Evolutionary conservation across 2,797 vertebrate species (phyloP), one percentile per base, ranked within the genome.

Genomic region (Arrhamphus sclerolepis): DNA sequence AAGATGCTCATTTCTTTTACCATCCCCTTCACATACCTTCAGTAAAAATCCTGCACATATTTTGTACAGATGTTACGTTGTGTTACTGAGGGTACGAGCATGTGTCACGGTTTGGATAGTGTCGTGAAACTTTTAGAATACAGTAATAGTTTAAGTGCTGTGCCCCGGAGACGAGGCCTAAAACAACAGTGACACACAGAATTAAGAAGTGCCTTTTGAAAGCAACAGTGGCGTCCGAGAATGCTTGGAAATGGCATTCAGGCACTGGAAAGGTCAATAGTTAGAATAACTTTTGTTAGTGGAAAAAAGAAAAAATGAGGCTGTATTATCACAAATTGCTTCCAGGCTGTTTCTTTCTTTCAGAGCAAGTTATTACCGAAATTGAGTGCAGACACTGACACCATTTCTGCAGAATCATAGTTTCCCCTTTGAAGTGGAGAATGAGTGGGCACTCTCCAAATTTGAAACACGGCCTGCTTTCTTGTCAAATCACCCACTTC

Each of bases 231-330:
- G 87, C 89, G 88, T 87, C 85, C 78, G 81, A 57, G 80, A 81
- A 89, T 71, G 73, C 83, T 81, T 89, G 75, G 81, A 89, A 92
- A 92, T 82, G 87, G 89, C 91, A 91, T 87, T 93, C 89, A 93
- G 90, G 77, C 84, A 70, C 78, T 66, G 74, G 66, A 90, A 89
- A 92, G 92, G 92, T 94, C 92, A 93, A 91, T 91, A 92, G 92
- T 93, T 93, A 93, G 86, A 93, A 94, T 90, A 93, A 93, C 91
- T 92, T 89, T 90, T 52, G 89, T 87, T 73, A 68, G 82, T 85
- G 85, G 78, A 80, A 75, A 87, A 83, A 74, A 83, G 90, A 76
- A 83, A 90, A 84, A 91, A 85, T 74, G 86, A 85, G 79, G 89
- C 80, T 49, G 56, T 72, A 72, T 86, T 74, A 80, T 90, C 80